phyloP scores from a whole-genome alignment of 2,113 vertebrate species.

The Gulo gulo region DNA sequence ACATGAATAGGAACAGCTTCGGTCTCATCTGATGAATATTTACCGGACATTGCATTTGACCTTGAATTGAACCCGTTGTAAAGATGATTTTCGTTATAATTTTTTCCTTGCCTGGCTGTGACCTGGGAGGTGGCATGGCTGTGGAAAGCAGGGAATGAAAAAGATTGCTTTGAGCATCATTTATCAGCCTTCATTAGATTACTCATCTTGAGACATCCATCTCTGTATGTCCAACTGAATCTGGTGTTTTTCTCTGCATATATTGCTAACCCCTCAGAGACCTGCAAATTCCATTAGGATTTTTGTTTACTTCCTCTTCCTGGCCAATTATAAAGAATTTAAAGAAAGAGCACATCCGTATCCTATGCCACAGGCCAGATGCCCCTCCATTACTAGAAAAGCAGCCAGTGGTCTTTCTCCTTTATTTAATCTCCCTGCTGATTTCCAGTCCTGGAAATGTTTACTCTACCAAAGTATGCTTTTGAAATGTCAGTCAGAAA shows the following conservation, averaged over 20 bases:
- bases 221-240: slow-evolving; percentile 60
- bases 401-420: slow-evolving; percentile 11
- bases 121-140: background rate
- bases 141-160: background rate
- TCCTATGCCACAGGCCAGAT: slow-evolving; percentile 48
- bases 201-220: slow-evolving; percentile 53
- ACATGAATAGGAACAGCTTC: background rate
- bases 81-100: slow-evolving; percentile 16
- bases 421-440: slow-evolving; percentile 60
- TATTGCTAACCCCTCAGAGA: slow-evolving; percentile 47
- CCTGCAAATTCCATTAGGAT: slow-evolving; percentile 66
- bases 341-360: slow-evolving; percentile 41
- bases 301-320: slow-evolving; percentile 73
- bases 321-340: slow-evolving; percentile 52
- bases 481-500: slow-evolving; percentile 29
- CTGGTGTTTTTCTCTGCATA: slow-evolving; percentile 53
- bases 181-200: slow-evolving; percentile 64
- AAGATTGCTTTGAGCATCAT: slow-evolving; percentile 19
- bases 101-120: slow-evolving; percentile 9
- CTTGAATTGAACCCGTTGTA: background rate
- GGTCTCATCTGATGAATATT: slow-evolving; percentile 23
- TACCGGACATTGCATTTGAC: slow-evolving; percentile 38
- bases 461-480: slow-evolving; percentile 15
- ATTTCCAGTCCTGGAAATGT: slow-evolving; percentile 49
- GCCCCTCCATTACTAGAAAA: slow-evolving; percentile 9